These are phyloP conservation scores for Chalcis sispes DNA, from an alignment of 2,888 invertebrate genomes.

Conservation along the genomic window DNA sequence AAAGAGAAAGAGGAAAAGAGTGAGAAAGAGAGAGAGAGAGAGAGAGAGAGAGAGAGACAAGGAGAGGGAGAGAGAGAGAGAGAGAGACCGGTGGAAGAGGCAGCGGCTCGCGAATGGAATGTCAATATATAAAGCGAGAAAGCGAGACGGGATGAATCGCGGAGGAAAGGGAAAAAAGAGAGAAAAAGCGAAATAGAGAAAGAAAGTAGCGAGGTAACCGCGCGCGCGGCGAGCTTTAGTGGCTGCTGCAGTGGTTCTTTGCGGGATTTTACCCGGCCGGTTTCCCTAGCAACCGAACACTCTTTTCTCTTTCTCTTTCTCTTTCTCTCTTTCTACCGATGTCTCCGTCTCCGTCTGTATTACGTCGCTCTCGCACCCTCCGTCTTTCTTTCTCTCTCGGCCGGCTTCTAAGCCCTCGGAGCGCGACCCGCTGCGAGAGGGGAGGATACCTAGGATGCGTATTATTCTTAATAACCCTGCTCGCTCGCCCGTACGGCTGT, in stretches of 20 bases:
- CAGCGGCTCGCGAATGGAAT: constrained; percentile 51
- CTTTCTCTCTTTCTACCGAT: constrained; percentile 48
- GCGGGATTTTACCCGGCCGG: constrained; percentile 75
- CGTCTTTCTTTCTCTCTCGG: constrained; percentile 56
- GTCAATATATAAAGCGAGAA: constrained; percentile 56
- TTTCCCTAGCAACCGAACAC: constrained; percentile 68
- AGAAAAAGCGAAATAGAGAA: constrained; percentile 45
- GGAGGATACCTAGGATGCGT: constrained; percentile 72
- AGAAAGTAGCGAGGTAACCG: constrained; percentile 16
- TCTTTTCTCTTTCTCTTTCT: constrained; percentile 51
- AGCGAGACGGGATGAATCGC: not conserved
- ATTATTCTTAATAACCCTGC: constrained; percentile 76
- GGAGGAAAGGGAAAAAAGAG: constrained; percentile 39
- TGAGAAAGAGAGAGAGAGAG: not conserved
- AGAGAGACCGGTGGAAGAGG: constrained; percentile 33
- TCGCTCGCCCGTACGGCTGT: constrained; percentile 71
- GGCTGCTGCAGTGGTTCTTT: constrained; percentile 71
- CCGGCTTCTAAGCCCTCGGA: constrained; percentile 61
- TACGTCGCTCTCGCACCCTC: constrained; percentile 53
- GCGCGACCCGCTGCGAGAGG: constrained; percentile 58
- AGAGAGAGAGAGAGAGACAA: not conserved
- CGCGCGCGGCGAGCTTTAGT: constrained; percentile 58
- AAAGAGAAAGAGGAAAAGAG: not conserved
- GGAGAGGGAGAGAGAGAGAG: constrained; percentile 49
- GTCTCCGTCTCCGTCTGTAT: constrained; percentile 40